These are phyloP conservation scores for Eupelmus urozonus DNA, from an alignment of 2,888 invertebrate species.

Conservation along the genomic window DNA sequence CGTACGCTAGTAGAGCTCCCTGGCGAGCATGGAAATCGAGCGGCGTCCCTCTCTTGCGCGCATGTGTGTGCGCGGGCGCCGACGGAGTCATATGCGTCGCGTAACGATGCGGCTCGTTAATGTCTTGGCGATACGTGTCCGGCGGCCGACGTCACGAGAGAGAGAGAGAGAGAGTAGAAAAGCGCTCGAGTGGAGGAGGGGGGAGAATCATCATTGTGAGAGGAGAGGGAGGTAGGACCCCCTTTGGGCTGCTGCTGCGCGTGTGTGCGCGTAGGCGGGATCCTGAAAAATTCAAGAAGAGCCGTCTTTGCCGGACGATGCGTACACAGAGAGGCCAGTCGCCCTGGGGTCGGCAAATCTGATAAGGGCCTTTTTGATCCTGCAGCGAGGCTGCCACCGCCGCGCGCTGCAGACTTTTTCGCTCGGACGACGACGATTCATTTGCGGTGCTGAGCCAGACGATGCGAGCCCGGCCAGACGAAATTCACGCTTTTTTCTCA, in stretches of 20 bases:
- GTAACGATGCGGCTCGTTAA: conserved; percentile 75
- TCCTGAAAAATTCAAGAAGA: conserved; percentile 76
- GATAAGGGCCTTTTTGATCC: conserved; percentile 76
- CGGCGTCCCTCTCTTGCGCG: background rate
- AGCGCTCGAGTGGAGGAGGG: conserved; percentile 35
- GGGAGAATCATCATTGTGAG: conserved; percentile 2
- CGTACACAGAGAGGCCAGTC: conserved; percentile 56
- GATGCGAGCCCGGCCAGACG: background rate
- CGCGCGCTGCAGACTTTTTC: conserved; percentile 51
- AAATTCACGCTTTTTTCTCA: conserved; percentile 37
- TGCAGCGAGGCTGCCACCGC: conserved; percentile 40
- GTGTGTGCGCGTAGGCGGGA: conserved; percentile 63
- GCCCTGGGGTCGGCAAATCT: conserved; percentile 74
- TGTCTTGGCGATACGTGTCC: conserved; percentile 69
- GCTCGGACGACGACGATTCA: conserved; percentile 52
- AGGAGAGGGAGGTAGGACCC: background rate
- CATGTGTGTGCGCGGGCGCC: too few species aligned
- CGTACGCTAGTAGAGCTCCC: too few species aligned
- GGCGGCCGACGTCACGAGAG: conserved; percentile 23
- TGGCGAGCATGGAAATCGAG: conserved; percentile 35
- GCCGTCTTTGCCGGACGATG: conserved; percentile 61
- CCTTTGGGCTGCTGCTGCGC: background rate
- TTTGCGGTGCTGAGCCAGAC: conserved; percentile 29
- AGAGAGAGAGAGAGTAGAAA: background rate
- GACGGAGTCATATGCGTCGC: conserved; percentile 16